These are phyloP conservation scores for Melanaphis sacchari DNA, from an alignment of 1,140 invertebrate genomes.

Conservation along the genomic window DNA sequence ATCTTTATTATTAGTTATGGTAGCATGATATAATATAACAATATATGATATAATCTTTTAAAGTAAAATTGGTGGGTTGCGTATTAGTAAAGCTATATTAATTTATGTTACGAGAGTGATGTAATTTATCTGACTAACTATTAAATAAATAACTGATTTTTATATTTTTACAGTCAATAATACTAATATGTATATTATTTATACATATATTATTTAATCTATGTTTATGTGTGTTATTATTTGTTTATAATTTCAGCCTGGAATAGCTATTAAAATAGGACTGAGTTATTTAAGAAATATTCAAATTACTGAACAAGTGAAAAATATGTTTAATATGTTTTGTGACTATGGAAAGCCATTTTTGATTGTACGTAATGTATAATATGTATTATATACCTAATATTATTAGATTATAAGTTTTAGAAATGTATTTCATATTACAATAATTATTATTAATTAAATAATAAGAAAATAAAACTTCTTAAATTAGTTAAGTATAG, in stretches of 20 bases:
- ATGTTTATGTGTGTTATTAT: background rate
- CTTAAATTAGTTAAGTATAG: background rate
- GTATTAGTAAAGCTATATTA: background rate
- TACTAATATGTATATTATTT: background rate
- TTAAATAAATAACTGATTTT: background rate
- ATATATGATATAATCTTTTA: too few relatives aligned
- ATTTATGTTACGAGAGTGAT: background rate
- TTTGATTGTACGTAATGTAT: constrained; percentile 1
- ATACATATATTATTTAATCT: background rate
- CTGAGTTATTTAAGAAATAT: background rate
- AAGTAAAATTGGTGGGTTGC: background rate
- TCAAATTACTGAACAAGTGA: background rate
- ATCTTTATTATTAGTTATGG: too few relatives aligned
- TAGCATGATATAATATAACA: background rate
- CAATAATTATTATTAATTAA: background rate
- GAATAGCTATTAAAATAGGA: constrained; percentile 24
- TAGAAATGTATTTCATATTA: background rate
- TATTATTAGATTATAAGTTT: background rate
- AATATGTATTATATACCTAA: background rate
- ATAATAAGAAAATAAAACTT: background rate
- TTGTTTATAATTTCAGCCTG: background rate
- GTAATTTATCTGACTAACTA: background rate
- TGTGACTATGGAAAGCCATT: background rate
- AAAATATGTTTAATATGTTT: background rate
- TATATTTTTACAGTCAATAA: background rate